These are phyloP conservation scores for Lepidurus apus DNA, from an alignment of 1,140 invertebrate genomes.

Conservation along the genomic window DNA sequence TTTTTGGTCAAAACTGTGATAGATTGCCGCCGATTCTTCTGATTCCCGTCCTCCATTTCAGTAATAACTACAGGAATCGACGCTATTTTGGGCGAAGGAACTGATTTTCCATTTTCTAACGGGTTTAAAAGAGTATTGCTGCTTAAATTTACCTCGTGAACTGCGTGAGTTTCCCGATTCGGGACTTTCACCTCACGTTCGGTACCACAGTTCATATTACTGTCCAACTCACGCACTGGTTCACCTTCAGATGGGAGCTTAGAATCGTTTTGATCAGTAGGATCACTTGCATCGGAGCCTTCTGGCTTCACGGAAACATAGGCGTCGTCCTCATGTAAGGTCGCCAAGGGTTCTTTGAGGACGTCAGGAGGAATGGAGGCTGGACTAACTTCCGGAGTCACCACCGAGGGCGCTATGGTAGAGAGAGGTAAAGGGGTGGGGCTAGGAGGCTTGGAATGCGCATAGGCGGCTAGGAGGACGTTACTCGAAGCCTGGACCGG, in stretches of 20 bases:
- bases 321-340: background rate
- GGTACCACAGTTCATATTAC: background rate
- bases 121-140: background rate
- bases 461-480: background rate
- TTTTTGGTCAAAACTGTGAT: conserved; percentile 23
- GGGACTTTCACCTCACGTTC: background rate
- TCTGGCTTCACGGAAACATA: background rate
- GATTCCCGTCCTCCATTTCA: conserved; percentile 1
- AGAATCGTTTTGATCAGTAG: background rate
- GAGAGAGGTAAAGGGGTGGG: background rate
- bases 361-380: background rate
- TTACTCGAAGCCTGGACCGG: background rate
- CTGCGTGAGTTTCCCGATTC: background rate
- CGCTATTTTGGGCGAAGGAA: background rate
- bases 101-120: background rate
- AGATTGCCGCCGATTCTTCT: background rate
- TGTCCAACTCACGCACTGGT: background rate
- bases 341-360: background rate
- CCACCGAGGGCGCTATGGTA: background rate
- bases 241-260: background rate
- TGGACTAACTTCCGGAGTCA: background rate
- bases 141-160: background rate
- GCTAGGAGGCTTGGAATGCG: background rate
- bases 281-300: background rate
- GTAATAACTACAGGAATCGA: background rate